Evolutionary conservation across 2,888 invertebrate genomes (phyloP).

Genomic region (Rhogogaster chlorosoma): DNA sequence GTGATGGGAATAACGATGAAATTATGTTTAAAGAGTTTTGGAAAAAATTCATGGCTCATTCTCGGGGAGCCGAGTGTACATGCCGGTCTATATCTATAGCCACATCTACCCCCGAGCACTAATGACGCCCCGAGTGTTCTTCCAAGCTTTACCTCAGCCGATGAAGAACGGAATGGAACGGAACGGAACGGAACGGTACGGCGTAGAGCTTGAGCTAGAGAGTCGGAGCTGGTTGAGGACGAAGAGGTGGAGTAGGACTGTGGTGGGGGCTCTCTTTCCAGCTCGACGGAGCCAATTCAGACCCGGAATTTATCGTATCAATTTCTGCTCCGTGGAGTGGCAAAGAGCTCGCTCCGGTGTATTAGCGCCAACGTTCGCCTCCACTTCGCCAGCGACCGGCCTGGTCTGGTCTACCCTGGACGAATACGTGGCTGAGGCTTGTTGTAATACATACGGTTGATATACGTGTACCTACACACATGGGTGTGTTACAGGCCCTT

Average conservation of each 20-base stretch:
- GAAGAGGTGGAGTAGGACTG: conserved; percentile 52
- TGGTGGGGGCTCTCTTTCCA: conserved; percentile 77
- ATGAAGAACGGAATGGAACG: background rate
- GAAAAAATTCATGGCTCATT: background rate
- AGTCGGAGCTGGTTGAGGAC: conserved; percentile 57
- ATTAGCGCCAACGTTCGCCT: conserved; percentile 75
- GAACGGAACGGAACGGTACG: background rate
- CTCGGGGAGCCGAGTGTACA: background rate
- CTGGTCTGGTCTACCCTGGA: background rate
- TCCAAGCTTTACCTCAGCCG: conserved; percentile 1
- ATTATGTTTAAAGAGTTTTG: background rate
- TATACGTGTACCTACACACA: background rate
- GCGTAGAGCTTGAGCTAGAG: conserved; percentile 54
- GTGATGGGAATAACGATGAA: background rate
- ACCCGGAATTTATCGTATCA: conserved; percentile 84
- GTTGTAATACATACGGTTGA: background rate
- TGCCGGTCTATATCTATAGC: background rate
- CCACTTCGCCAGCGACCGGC: conserved; percentile 52
- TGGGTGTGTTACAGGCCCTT: background rate
- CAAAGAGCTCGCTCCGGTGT: conserved; percentile 79
- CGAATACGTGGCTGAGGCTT: conserved; percentile 16
- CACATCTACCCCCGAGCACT: background rate
- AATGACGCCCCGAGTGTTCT: conserved; percentile 1
- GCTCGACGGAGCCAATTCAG: conserved; percentile 82
- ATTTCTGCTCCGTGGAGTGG: conserved; percentile 83